phyloP scores from a whole-genome alignment of 2,113 vertebrate genomes.

The Toxotes chatareus region DNA sequence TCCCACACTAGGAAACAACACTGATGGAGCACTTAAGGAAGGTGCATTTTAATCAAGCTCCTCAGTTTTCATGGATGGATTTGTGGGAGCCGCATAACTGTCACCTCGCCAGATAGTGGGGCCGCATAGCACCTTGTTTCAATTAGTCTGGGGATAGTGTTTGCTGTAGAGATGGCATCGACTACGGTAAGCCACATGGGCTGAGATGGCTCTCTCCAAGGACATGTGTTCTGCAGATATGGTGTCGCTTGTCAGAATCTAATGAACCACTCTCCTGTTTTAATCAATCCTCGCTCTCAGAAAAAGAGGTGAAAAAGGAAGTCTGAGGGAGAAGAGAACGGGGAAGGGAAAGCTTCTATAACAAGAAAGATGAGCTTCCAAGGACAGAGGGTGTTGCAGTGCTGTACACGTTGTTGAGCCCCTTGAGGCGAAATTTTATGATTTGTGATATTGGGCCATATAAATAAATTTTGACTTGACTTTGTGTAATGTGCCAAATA shows the following conservation, averaged over 20 bases:
- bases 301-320: slow-evolving; percentile 50
- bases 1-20: slow-evolving; percentile 47
- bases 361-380: slow-evolving; percentile 31
- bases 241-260: slow-evolving; percentile 75
- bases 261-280: slow-evolving; percentile 75
- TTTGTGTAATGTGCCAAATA: slow-evolving; percentile 20
- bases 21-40: slow-evolving; percentile 61
- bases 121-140: slow-evolving; percentile 74
- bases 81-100: slow-evolving; percentile 53
- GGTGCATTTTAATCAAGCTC: slow-evolving; percentile 67
- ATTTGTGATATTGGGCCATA: not conserved
- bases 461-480: not conserved
- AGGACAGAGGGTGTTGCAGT: not conserved
- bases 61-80: slow-evolving; percentile 54
- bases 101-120: slow-evolving; percentile 62
- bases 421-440: not conserved
- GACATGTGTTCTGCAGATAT: slow-evolving; percentile 70
- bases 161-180: slow-evolving; percentile 59
- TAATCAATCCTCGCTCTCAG: slow-evolving; percentile 68
- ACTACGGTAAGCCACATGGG: slow-evolving; percentile 47
- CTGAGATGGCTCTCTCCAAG: slow-evolving; percentile 57
- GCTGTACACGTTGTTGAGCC: not conserved
- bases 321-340: slow-evolving; percentile 22
- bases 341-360: slow-evolving; percentile 16
- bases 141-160: slow-evolving; percentile 72